Percentiles rank a stretch among this genome's conserved stretches.
Evolutionary conservation across 2,888 invertebrate species (phyloP).

Genomic region (Polyommatus iphigenia): DNA sequence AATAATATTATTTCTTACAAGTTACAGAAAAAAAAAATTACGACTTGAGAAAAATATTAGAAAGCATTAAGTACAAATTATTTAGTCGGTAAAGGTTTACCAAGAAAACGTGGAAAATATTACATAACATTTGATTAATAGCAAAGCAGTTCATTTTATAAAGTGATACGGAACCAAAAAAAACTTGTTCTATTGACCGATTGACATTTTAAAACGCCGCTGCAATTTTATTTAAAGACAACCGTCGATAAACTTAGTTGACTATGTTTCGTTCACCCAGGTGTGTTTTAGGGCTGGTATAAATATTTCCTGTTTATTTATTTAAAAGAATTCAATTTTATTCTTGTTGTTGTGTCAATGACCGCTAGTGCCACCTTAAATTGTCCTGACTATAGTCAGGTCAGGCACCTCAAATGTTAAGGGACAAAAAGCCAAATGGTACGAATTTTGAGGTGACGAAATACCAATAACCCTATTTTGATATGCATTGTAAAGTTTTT

Average conservation of each 20-base stretch:
- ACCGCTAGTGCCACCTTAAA: too few species aligned
- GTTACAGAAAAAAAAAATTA: too few species aligned
- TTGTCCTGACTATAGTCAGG: too few species aligned
- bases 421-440: neutral
- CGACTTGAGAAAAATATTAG: too few species aligned
- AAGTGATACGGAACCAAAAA: neutral
- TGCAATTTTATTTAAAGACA: slow-evolving; percentile 22
- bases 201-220: slow-evolving; percentile 23
- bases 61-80: too few species aligned
- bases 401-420: neutral
- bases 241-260: slow-evolving; percentile 14
- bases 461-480: neutral
- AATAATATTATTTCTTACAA: too few species aligned
- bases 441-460: neutral
- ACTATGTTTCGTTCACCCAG: slow-evolving; percentile 5
- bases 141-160: neutral
- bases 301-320: neutral
- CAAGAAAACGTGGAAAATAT: too few species aligned
- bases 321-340: too few species aligned
- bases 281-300: neutral
- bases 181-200: slow-evolving; percentile 5
- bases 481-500: neutral
- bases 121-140: neutral
- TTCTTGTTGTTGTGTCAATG: too few species aligned
- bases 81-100: too few species aligned